Evolutionary conservation across 1,140 invertebrate species (phyloP), one percentile per base, ranked within the genome.

Genomic region (Orussus abietinus): DNA sequence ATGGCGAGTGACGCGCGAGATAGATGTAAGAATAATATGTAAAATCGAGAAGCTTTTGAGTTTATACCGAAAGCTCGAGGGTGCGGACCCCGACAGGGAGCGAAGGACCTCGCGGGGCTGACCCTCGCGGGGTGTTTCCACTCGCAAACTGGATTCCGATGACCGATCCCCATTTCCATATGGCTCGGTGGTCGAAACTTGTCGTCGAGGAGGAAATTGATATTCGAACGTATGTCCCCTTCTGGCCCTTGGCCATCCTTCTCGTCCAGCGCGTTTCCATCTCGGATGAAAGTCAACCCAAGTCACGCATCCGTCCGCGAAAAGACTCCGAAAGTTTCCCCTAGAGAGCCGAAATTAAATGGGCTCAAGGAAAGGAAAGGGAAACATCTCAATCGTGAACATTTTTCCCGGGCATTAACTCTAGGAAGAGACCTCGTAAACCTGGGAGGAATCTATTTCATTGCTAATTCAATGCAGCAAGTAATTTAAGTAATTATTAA

Each of bases 81-180:
- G 48, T 37, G 46, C 50, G 41, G 54, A 31, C 43, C 25, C 4
- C 4, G 22, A 39, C 21, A 30, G 19, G 10, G 20, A 9, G 32
- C 4, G 28, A 37, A 31, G n/a, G n/a, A 21, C 34, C 29, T 43
- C 15, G 26, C n/a, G 12, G 5, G 47, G 55, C 53, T 66, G 64
- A 69, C 66, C 66, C 57, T 63, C 56, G 47, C 45, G 51, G 56
- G 58, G 61, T 66, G 56, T 65, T 70, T 60, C 57, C 47, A 64
- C 57, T 60, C 42, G 57, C 57, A 69, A 70, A 70, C 60, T 66
- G 47, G 56, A 69, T 71, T 71, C 51, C 62, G 57, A 68, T 63
- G 62, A 66, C 58, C 62, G 59, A 66, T 64, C 52, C 64, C 56
- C 52, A 69, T 68, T 65, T 68, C 59, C 64, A 67, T 64, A 62